phyloP scores from a whole-genome alignment of 1,140 invertebrate genomes.

The Ips nitidus region DNA sequence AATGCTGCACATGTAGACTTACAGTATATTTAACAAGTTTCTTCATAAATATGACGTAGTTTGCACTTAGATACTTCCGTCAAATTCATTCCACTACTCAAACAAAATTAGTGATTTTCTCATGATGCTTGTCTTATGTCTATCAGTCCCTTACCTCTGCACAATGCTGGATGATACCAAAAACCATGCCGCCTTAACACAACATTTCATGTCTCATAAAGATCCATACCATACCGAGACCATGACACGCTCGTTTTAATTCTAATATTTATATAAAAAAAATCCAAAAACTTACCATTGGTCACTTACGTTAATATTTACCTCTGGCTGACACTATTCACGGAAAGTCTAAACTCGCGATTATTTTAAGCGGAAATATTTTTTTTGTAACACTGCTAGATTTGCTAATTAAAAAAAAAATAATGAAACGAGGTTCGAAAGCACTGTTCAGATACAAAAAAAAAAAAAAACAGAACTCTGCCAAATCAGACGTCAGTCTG shows the following conservation, averaged over 20 bases:
- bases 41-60: too few species aligned
- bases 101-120: too few species aligned
- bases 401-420: background rate
- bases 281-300: conserved; percentile 2
- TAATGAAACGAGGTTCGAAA: background rate
- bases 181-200: too few species aligned
- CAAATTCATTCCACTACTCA: too few species aligned
- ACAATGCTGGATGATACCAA: too few species aligned
- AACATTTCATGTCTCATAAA: too few species aligned
- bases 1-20: too few species aligned
- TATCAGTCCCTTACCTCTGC: too few species aligned
- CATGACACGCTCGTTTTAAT: background rate
- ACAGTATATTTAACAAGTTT: too few species aligned
- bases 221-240: too few species aligned
- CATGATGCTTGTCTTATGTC: too few species aligned
- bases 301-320: background rate
- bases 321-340: background rate
- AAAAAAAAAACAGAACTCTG: conserved; percentile 21
- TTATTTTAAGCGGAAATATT: background rate
- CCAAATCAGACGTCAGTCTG: conserved; percentile 23
- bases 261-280: background rate
- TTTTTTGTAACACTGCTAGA: background rate
- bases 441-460: background rate
- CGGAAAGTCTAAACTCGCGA: background rate
- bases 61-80: too few species aligned